A percentile compares a stretch with the other conserved stretches of the same genome.
Conservation (phyloP, 1,140 invertebrate genomes). For the Drosophila paulistorum region DNA sequence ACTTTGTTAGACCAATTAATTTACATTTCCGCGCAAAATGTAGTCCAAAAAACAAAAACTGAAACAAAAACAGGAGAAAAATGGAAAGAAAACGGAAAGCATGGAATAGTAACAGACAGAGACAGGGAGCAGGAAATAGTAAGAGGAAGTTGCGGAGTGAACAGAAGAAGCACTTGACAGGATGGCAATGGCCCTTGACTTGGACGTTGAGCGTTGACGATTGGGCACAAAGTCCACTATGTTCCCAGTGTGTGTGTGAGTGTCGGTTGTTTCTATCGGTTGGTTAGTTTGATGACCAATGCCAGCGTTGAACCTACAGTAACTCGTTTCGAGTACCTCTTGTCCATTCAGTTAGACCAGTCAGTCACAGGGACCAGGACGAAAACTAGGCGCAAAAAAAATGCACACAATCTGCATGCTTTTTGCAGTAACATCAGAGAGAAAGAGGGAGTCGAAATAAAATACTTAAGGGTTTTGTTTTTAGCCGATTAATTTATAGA, state of each 20-base stretch:
- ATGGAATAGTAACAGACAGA: slow-evolving; percentile 17
- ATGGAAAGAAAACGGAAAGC: slow-evolving; percentile 27
- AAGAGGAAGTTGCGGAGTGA: slow-evolving; percentile 12
- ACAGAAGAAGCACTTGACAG: slow-evolving; percentile 58
- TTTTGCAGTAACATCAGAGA: neutral
- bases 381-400: slow-evolving; percentile 13
- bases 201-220: slow-evolving; percentile 52
- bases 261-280: slow-evolving; percentile 4
- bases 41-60: slow-evolving; percentile 44
- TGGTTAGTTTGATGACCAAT: slow-evolving; percentile 55
- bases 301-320: slow-evolving; percentile 41
- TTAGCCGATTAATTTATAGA: neutral
- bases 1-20: slow-evolving; percentile 81
- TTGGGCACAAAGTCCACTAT: slow-evolving; percentile 47
- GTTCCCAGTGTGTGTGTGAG: slow-evolving; percentile 26
- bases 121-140: slow-evolving; percentile 24
- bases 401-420: neutral
- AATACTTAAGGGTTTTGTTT: neutral
- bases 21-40: slow-evolving; percentile 78
- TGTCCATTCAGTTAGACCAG: slow-evolving; percentile 32
- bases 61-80: slow-evolving; percentile 19
- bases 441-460: too few relatives aligned
- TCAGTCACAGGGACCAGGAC: slow-evolving; percentile 23
- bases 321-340: slow-evolving; percentile 62
- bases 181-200: slow-evolving; percentile 63